phyloP scores from a whole-genome alignment of 2,888 invertebrate genomes.

The Notocelia uddmanniana region DNA sequence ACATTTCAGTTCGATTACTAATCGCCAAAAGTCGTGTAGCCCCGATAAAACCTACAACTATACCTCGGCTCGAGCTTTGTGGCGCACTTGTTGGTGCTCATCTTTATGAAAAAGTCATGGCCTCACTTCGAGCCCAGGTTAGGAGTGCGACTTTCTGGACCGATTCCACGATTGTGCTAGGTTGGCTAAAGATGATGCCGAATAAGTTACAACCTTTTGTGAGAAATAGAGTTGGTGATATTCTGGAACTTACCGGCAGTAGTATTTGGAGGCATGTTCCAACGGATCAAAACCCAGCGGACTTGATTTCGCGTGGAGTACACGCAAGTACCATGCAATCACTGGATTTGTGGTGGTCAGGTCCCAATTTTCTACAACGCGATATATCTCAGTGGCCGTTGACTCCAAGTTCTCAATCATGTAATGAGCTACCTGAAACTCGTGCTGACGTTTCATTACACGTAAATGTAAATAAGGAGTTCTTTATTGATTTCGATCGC shows the following conservation, averaged over 20 bases:
- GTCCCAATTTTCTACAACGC: slow-evolving; percentile 38
- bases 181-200: slow-evolving; percentile 52
- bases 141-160: slow-evolving; percentile 50
- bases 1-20: slow-evolving; percentile 45
- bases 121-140: slow-evolving; percentile 47
- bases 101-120: slow-evolving; percentile 50
- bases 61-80: slow-evolving; percentile 56
- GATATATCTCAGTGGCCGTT: slow-evolving; percentile 28
- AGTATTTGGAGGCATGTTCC: slow-evolving; percentile 52
- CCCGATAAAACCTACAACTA: slow-evolving; percentile 52
- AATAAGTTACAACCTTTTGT: slow-evolving; percentile 53
- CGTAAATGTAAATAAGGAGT: background rate
- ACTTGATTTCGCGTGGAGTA: slow-evolving; percentile 43
- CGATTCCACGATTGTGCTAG: slow-evolving; percentile 54
- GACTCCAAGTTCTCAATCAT: background rate
- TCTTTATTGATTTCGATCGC: slow-evolving; percentile 41
- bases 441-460: too few relatives aligned
- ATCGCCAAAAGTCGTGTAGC: slow-evolving; percentile 52
- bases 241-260: slow-evolving; percentile 49
- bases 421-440: background rate
- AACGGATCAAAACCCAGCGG: slow-evolving; percentile 47
- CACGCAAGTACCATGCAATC: background rate
- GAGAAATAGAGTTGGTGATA: slow-evolving; percentile 52
- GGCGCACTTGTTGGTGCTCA: slow-evolving; percentile 53
- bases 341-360: slow-evolving; percentile 40